These are phyloP conservation scores for Chunga burmeisteri DNA, from an alignment of 2,113 vertebrate species.

Conservation along the genomic window DNA sequence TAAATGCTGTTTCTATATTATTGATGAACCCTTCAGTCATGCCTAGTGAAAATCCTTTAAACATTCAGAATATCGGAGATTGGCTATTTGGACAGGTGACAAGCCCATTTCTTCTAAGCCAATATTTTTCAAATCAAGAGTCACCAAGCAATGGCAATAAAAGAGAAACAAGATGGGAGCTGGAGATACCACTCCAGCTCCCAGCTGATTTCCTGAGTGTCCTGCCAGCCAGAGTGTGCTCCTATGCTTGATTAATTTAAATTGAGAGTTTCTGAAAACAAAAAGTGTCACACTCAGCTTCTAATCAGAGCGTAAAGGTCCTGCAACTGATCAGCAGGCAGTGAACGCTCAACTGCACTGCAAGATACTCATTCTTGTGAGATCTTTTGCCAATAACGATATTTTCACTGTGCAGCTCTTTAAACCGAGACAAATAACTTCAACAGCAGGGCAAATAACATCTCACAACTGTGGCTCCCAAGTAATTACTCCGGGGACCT, in stretches of 20 bases:
- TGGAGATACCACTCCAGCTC: background rate
- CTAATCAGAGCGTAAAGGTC: constrained; percentile 26
- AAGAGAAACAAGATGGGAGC: constrained; percentile 28
- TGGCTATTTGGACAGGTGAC: constrained; percentile 42
- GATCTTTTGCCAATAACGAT: background rate
- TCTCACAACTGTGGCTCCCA: background rate
- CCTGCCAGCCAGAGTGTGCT: background rate
- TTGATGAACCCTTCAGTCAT: constrained; percentile 20
- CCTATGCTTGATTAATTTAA: constrained; percentile 30
- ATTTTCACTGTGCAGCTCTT: constrained; percentile 25
- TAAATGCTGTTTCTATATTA: constrained; percentile 33
- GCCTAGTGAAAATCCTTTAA: constrained; percentile 30
- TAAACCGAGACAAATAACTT: constrained; percentile 4
- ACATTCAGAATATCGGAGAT: background rate
- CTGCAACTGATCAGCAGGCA: background rate
- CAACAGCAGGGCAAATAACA: background rate
- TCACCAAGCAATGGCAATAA: background rate
- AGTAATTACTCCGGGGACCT: background rate
- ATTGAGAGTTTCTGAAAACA: constrained; percentile 59
- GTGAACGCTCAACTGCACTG: background rate
- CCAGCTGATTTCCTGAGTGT: constrained; percentile 20
- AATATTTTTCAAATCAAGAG: constrained; percentile 46
- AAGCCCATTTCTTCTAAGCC: constrained; percentile 24
- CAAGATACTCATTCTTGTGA: background rate
- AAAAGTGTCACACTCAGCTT: background rate